phyloP scores from a whole-genome alignment of 2,797 vertebrate genomes.

The Oryzias sinensis region DNA sequence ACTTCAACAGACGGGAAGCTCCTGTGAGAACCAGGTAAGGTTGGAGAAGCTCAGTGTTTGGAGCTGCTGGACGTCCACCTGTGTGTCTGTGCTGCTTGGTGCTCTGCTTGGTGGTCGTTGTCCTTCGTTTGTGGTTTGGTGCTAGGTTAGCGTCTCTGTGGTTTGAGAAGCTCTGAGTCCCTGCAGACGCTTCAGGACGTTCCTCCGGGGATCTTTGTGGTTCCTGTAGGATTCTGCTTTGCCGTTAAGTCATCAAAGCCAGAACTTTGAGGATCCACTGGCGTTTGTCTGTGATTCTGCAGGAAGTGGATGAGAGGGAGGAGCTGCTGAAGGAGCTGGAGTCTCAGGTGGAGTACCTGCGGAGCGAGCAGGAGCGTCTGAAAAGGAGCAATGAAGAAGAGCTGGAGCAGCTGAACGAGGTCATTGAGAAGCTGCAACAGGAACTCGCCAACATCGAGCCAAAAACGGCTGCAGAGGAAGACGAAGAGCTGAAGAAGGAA shows the following conservation, averaged over 20 bases:
- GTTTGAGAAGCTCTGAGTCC: slow-evolving; percentile 62
- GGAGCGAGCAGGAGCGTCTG: slow-evolving; percentile 85
- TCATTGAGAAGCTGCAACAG: slow-evolving; percentile 93
- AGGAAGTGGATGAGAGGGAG: slow-evolving; percentile 85
- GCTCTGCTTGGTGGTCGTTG: slow-evolving; percentile 34
- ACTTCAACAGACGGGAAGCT: slow-evolving; percentile 82
- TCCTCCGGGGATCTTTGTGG: no score
- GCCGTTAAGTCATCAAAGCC: slow-evolving; percentile 9
- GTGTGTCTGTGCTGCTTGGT: slow-evolving; percentile 37
- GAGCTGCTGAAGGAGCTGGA: slow-evolving; percentile 86
- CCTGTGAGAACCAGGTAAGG: slow-evolving; percentile 88
- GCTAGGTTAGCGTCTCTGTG: slow-evolving; percentile 37
- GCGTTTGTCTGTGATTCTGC: slow-evolving; percentile 17
- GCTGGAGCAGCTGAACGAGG: slow-evolving; percentile 88
- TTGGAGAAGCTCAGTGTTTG: slow-evolving; percentile 58
- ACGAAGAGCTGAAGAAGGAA: slow-evolving; percentile 71
- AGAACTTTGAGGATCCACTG: slow-evolving; percentile 3
- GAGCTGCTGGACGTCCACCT: slow-evolving; percentile 54
- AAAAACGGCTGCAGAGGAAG: slow-evolving; percentile 73
- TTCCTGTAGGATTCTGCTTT: slow-evolving; percentile 31
- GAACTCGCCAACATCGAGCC: slow-evolving; percentile 87
- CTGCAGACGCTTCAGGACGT: background rate
- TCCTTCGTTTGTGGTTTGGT: slow-evolving; percentile 40
- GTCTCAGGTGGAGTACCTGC: slow-evolving; percentile 86
- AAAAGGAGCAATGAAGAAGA: slow-evolving; percentile 87